Base-by-base conservation (phyloP, 2,113 vertebrate species). In the Chitala chitala region DNA sequence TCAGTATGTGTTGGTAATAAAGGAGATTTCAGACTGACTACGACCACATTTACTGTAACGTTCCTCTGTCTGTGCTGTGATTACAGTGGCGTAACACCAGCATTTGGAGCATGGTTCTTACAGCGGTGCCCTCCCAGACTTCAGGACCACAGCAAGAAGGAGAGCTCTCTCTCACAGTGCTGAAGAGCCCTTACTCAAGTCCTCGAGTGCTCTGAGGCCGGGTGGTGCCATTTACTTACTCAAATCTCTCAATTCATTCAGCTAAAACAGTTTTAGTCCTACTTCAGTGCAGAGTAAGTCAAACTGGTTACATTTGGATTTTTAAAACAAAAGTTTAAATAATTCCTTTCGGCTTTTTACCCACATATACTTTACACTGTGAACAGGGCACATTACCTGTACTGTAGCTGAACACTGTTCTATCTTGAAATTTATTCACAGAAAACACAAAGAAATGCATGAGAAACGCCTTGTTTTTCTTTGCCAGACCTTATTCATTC, bases 121-220 rank as follows among this genome's bases (percentile, higher is more conserved):
- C 13, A 68, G 24, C 12, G 22, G 31, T 38, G 50, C 33, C 53
- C 31, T 70, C 48, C 56, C n/a, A 24, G 51, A 71, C 59, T 59
- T 33, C 69, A 72, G 70, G 53, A 58, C 53, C 54, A 56, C 53
- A 24, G 53, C 3, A 72, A 20, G 54, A 33, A 46, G 53, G 38
- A 56, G 22, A 54, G 40, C 53, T 72, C 53, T 46, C n/a, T n/a
- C n/a, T n/a, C n/a, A n/a, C n/a, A 24, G 22, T 58, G 15, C 22
- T 15, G 38, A 31, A 54, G 10, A 55, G 48, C 7, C 42, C 38
- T 38, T 36, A 29, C 54, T 31, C 54, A 58, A 29, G n/a, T n/a
- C n/a, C n/a, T n/a, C n/a, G n/a, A 38, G 2, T 63, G 59, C 4
- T 5, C 38, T 20, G n/a, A n/a, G n/a, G n/a, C n/a, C n/a, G n/a